Base-by-base conservation (phyloP, 2,888 invertebrate genomes). In the Euproctis similis region DNA sequence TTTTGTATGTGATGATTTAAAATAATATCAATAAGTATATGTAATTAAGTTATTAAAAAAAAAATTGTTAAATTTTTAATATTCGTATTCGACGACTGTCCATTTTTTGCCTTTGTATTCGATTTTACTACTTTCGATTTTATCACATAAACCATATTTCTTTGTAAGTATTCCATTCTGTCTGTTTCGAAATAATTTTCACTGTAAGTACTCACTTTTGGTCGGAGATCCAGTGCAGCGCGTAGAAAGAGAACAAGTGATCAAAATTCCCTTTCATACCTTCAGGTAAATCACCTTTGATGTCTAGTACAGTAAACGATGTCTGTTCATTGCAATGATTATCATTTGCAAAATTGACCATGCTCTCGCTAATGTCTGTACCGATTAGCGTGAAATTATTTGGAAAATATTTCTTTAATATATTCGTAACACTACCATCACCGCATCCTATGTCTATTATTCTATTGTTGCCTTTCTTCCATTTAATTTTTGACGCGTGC, bases 141-240 rank as follows among this genome's bases (percentile, higher is more conserved):
- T n/a, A n/a, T n/a, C n/a, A n/a, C n/a, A n/a, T n/a, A n/a, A n/a
- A n/a, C n/a, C n/a, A n/a, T n/a, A n/a, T n/a, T n/a, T n/a, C n/a
- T n/a, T n/a, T n/a, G n/a, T n/a, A n/a, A n/a, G n/a, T n/a, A n/a
- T n/a, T n/a, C n/a, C n/a, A n/a, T n/a, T n/a, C n/a, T n/a, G n/a
- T n/a, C n/a, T n/a, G n/a, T n/a, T n/a, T n/a, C n/a, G n/a, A n/a
- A n/a, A n/a, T n/a, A n/a, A n/a, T n/a, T n/a, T n/a, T n/a, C n/a
- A n/a, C n/a, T n/a, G 19, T 28, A 46, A 32, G 14, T 34, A 64
- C 84, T 73, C 74, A 90, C 90, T 87, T 81, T 59, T 90, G 89
- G 53, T 92, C 86, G 40, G 87, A 86, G 12, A 93, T 87, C 93
- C 93, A 93, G 52, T 93, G 92, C 2, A 94, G 72, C 42, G 92